phyloP scores from a whole-genome alignment of 35 echinoderm and acorn worm species.

The Apostichopus japonicus region DNA sequence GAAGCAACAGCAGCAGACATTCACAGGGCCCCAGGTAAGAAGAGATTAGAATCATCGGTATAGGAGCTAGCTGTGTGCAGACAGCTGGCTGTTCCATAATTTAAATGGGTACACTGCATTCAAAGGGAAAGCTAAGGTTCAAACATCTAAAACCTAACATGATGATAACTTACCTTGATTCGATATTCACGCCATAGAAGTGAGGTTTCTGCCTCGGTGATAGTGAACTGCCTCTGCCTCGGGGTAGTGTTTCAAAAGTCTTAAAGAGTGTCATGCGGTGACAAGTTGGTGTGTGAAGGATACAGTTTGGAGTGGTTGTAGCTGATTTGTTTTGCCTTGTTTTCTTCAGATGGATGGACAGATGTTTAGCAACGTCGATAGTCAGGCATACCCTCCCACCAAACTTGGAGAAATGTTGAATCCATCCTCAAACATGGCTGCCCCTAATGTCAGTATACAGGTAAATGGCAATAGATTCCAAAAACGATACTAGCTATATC shows the following conservation, averaged over 20 bases:
- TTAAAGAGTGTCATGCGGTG: background rate
- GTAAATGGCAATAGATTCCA: slow-evolving; percentile 37
- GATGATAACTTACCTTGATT: background rate
- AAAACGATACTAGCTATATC: too few relatives aligned
- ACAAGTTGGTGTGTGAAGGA: background rate
- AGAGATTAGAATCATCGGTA: background rate
- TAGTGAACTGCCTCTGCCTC: too few relatives aligned
- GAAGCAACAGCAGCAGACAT: slow-evolving; percentile 86
- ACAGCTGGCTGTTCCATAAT: too few relatives aligned
- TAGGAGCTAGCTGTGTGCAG: too few relatives aligned
- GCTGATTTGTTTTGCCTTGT: background rate
- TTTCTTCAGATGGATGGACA: slow-evolving; percentile 66
- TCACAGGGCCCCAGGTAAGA: slow-evolving; percentile 85
- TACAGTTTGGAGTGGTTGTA: background rate
- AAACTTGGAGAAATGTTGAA: slow-evolving; percentile 82
- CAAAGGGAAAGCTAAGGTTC: background rate
- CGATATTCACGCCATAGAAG: too few relatives aligned
- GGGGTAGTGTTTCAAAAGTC: too few relatives aligned
- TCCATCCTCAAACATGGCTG: slow-evolving; percentile 66
- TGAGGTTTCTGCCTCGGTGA: too few relatives aligned
- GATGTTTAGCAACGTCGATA: slow-evolving; percentile 69
- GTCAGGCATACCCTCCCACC: slow-evolving; percentile 62
- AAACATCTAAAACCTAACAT: background rate
- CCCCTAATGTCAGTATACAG: slow-evolving; percentile 99
- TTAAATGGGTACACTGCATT: too few relatives aligned